Evolutionary conservation across 2,797 vertebrate genomes (phyloP).

Genomic region (Jordanella pulchra): DNA sequence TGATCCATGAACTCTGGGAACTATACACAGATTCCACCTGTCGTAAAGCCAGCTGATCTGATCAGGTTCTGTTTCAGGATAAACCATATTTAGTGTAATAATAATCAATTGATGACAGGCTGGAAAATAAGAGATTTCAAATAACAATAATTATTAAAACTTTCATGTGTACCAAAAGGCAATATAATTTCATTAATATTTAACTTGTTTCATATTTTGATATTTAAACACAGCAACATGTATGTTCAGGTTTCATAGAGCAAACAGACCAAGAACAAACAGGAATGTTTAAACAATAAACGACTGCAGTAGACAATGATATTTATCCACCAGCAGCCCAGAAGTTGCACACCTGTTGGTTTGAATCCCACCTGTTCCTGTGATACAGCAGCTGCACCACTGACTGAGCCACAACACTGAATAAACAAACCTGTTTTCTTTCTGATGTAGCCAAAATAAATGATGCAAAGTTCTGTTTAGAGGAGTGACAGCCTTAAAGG

Average conservation of each 20-base stretch:
- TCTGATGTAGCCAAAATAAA: constrained; percentile 6
- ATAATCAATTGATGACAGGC: not conserved
- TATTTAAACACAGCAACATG: not conserved
- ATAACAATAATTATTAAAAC: not conserved
- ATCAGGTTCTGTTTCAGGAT: too few relatives aligned
- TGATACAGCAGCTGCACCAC: constrained; percentile 4
- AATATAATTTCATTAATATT: not conserved
- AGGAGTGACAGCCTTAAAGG: constrained; percentile 30
- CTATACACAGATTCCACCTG: too few relatives aligned
- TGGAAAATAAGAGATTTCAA: not conserved
- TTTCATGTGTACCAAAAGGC: not conserved
- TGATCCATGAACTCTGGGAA: too few relatives aligned
- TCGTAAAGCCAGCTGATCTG: too few relatives aligned
- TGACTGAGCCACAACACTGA: not conserved
- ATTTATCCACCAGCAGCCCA: constrained; percentile 6
- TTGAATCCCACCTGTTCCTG: constrained; percentile 30
- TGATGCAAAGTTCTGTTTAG: not conserved
- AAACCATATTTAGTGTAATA: too few relatives aligned
- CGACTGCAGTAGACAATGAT: constrained; percentile 31
- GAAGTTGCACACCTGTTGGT: constrained; percentile 26
- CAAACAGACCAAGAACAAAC: constrained; percentile 48
- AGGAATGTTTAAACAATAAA: constrained; percentile 26
- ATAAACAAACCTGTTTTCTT: constrained; percentile 12
- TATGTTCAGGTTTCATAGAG: constrained; percentile 25
- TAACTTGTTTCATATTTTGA: constrained; percentile 18